Evolutionary conservation across 2,888 invertebrate genomes (phyloP).

Genomic region (Hyppa rectilinea): DNA sequence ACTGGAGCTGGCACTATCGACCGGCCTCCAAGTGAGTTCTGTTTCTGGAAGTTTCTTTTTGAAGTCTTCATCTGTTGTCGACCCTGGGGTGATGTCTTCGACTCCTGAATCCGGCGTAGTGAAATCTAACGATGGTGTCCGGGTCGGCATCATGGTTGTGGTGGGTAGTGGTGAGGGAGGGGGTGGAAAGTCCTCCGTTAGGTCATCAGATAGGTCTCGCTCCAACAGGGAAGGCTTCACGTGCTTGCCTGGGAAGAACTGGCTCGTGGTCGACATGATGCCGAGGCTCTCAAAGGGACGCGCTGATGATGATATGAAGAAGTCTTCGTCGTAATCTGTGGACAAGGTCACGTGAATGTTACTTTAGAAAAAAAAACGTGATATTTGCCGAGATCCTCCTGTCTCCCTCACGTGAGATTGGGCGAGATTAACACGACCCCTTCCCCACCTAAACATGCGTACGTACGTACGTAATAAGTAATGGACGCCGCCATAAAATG

Average conservation of each 20-base stretch:
- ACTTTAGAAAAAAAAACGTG: too few relatives aligned
- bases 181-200: constrained; percentile 73
- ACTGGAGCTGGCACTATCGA: constrained; percentile 85
- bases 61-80: constrained; percentile 81
- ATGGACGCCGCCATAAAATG: too few relatives aligned
- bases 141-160: constrained; percentile 68
- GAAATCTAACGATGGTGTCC: constrained; percentile 85
- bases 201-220: constrained; percentile 73
- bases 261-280: constrained; percentile 90
- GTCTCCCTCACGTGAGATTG: too few relatives aligned
- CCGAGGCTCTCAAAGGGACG: constrained; percentile 93
- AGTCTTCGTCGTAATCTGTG: constrained; percentile 92
- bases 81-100: constrained; percentile 91
- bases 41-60: constrained; percentile 76
- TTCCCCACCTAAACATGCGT: too few relatives aligned
- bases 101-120: constrained; percentile 92
- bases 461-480: too few relatives aligned
- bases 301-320: constrained; percentile 93
- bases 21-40: constrained; percentile 76
- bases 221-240: constrained; percentile 78
- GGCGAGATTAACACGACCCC: too few relatives aligned
- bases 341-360: too few relatives aligned
- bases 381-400: too few relatives aligned
- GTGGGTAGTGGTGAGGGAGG: constrained; percentile 74
- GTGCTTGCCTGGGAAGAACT: constrained; percentile 93